Conservation (phyloP, 2,888 invertebrate genomes). For the Hipparchia semele region DNA sequence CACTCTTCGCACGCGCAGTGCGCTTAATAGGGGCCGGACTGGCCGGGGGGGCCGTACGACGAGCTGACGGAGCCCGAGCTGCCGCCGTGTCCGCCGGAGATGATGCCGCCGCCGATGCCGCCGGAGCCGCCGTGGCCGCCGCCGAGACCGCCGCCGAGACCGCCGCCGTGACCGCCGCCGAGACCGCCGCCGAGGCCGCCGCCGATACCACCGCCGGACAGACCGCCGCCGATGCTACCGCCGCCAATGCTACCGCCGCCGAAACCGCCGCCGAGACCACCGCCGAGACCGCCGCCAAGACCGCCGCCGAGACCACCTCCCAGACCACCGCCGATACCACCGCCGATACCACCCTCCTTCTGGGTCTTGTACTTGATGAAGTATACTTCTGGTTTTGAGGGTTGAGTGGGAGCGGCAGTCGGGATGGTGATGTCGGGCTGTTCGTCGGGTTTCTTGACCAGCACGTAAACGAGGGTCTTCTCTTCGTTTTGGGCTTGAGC, state of each 20-base stretch:
- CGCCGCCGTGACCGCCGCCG: conserved; percentile 48
- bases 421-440: conserved; percentile 92
- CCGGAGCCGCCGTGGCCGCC: conserved; percentile 50
- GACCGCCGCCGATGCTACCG: conserved; percentile 46
- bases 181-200: conserved; percentile 52
- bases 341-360: conserved; percentile 71
- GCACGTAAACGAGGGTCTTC: conserved; percentile 91
- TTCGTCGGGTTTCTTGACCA: conserved; percentile 92
- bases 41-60: conserved; percentile 86
- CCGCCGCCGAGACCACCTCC: conserved; percentile 46
- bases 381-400: conserved; percentile 92
- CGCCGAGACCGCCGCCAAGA: conserved; percentile 47
- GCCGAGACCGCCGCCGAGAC: conserved; percentile 47
- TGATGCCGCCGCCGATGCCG: conserved; percentile 56
- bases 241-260: conserved; percentile 47
- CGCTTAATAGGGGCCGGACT: conserved; percentile 86
- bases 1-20: conserved; percentile 53
- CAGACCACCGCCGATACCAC: conserved; percentile 54
- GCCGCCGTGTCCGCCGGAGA: conserved; percentile 54
- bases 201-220: conserved; percentile 54
- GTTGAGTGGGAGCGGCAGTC: conserved; percentile 87
- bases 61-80: conserved; percentile 74
- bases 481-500: conserved; percentile 89
- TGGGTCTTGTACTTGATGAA: conserved; percentile 93
- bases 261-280: conserved; percentile 49